phyloP scores from a whole-genome alignment of 2,113 vertebrate species.

The Copsychus sechellarum region DNA sequence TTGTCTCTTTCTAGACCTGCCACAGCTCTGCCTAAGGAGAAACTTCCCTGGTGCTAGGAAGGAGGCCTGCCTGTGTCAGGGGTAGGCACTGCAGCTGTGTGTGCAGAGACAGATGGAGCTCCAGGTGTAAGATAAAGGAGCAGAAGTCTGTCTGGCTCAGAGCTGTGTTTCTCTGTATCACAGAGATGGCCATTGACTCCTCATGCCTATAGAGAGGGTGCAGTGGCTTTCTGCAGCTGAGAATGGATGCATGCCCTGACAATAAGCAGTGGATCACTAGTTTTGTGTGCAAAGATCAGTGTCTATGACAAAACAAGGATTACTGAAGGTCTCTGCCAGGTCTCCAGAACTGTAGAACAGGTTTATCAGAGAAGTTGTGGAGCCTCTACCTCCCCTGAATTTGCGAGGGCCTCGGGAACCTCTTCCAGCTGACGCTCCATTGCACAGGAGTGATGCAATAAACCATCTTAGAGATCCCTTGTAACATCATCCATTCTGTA shows the following conservation, averaged over 20 bases:
- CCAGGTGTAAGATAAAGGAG: not conserved
- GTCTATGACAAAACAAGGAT: not conserved
- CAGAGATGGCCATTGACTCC: not conserved
- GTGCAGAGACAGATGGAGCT: not conserved
- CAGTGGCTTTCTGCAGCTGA: not conserved
- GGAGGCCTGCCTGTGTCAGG: no score
- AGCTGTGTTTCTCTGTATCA: not conserved
- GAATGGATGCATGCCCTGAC: no score
- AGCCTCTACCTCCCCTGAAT: not conserved
- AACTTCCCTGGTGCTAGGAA: rapidly evolving
- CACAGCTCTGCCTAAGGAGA: not conserved
- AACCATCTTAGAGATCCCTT: not conserved
- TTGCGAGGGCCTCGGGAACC: not conserved
- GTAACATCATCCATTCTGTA: not conserved
- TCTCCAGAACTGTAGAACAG: not conserved
- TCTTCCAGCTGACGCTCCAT: not conserved
- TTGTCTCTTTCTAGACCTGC: not conserved
- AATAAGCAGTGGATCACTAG: not conserved
- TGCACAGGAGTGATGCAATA: not conserved
- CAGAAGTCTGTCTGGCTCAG: not conserved
- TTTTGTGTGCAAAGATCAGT: not conserved
- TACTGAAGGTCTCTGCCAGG: not conserved
- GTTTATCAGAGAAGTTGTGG: not conserved
- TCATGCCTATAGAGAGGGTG: rapidly evolving
- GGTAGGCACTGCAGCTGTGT: no score